A percentile compares a stretch with the other conserved stretches of the same genome.
Evolutionary conservation across 2,888 invertebrate species (phyloP).

Genomic region (Euclidia mi): DNA sequence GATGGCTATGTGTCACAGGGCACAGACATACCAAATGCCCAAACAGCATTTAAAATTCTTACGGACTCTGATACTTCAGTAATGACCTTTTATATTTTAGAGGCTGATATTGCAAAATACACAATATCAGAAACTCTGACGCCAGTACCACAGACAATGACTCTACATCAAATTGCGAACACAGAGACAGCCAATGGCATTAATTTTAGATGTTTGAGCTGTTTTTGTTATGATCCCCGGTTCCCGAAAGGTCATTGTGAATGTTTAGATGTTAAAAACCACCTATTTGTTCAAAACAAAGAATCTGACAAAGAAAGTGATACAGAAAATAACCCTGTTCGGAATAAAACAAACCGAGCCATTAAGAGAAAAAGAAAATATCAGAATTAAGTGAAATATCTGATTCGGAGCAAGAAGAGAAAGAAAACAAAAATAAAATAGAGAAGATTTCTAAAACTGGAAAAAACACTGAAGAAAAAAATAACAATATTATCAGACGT

Average conservation of each 20-base stretch:
- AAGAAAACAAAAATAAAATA: conserved; percentile 18
- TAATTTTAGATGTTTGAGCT: conserved; percentile 32
- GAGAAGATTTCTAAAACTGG: conserved; percentile 18
- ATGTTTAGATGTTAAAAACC: conserved; percentile 9
- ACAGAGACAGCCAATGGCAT: conserved; percentile 5
- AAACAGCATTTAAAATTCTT: conserved; percentile 13
- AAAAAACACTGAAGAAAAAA: conserved; percentile 1
- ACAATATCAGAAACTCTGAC: conserved; percentile 6
- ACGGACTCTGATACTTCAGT: conserved; percentile 9
- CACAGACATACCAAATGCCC: conserved; percentile 11
- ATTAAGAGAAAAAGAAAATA: conserved; percentile 13
- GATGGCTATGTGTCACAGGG: too few relatives aligned
- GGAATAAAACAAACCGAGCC: conserved; percentile 7
- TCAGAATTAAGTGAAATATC: conserved; percentile 1
- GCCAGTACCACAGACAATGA: conserved; percentile 15
- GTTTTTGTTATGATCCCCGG: conserved; percentile 28
- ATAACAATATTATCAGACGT: too few relatives aligned
- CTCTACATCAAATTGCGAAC: conserved; percentile 9
- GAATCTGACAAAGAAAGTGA: too few relatives aligned
- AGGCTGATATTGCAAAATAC: conserved; percentile 9
- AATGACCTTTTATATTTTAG: conserved; percentile 12
- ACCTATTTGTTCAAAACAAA: conserved; percentile 7
- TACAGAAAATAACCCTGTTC: too few relatives aligned
- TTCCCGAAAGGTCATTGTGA: conserved; percentile 24
- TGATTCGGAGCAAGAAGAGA: conserved; percentile 22